A percentile compares a stretch with the other conserved stretches of the same genome.
Evolutionary conservation across 2,888 invertebrate genomes (phyloP).

Genomic region (Ophonus ardosiacus): DNA sequence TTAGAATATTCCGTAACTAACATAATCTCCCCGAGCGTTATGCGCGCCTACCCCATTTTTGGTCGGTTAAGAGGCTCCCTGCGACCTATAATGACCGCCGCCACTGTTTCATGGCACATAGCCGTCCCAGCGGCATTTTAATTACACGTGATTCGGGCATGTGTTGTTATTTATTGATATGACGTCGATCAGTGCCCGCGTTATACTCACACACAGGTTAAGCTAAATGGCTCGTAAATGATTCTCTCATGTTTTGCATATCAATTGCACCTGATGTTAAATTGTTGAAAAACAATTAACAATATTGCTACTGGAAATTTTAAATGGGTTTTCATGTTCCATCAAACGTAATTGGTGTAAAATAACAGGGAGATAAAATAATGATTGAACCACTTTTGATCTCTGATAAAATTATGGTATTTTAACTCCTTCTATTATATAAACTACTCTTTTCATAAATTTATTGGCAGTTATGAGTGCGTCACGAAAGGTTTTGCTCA

Average conservation of each 20-base stretch:
- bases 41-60: not conserved
- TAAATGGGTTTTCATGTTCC: not conserved
- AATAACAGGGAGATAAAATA: no score
- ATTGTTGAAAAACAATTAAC: slow-evolving; percentile 29
- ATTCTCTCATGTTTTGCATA: slow-evolving; percentile 39
- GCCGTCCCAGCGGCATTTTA: slow-evolving; percentile 58
- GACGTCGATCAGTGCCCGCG: slow-evolving; percentile 43
- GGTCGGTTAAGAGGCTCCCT: slow-evolving; percentile 4
- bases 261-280: slow-evolving; percentile 53
- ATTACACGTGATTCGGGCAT: slow-evolving; percentile 54
- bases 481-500: no score
- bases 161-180: slow-evolving; percentile 61
- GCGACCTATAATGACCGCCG: slow-evolving; percentile 9
- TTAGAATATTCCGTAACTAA: no score
- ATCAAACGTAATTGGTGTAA: not conserved
- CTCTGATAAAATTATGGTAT: no score
- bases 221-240: slow-evolving; percentile 34
- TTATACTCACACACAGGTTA: slow-evolving; percentile 25
- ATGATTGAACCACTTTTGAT: no score
- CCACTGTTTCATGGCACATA: slow-evolving; percentile 40
- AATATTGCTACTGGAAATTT: slow-evolving; percentile 22
- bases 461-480: no score
- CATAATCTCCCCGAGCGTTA: no score
- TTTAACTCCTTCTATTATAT: no score
- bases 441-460: no score